Evolutionary conservation across 2,888 invertebrate genomes (phyloP).

Genomic region (Conchocele bisecta): DNA sequence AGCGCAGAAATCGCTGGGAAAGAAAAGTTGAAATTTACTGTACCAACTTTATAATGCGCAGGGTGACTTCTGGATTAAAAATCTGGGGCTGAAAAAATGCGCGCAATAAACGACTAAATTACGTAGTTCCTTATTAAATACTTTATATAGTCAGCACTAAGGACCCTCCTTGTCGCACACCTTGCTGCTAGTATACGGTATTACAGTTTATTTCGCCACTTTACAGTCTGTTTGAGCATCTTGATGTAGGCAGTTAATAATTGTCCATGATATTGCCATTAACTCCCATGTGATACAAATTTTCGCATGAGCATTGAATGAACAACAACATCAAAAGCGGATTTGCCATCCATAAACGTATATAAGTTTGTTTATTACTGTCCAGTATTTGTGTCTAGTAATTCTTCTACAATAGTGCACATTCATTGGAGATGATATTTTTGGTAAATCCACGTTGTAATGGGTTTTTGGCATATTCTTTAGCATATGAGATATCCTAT

Average conservation of each 20-base stretch:
- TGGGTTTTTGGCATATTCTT: background rate
- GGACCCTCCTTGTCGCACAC: conserved; percentile 9
- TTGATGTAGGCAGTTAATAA: conserved; percentile 2
- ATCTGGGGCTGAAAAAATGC: too few species aligned
- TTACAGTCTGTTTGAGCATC: conserved; percentile 1
- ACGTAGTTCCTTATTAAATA: conserved; percentile 1
- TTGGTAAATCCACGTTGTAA: conserved; percentile 6
- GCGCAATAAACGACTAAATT: too few species aligned
- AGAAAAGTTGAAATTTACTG: too few species aligned
- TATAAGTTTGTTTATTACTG: conserved; percentile 1
- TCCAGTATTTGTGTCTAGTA: background rate
- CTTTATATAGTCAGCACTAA: conserved; percentile 3
- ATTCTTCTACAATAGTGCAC: background rate
- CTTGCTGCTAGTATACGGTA: conserved; percentile 6
- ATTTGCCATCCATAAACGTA: conserved; percentile 9
- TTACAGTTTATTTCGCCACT: background rate
- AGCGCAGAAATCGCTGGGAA: too few species aligned
- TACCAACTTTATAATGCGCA: too few species aligned
- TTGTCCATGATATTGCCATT: background rate
- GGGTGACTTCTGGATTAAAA: too few species aligned
- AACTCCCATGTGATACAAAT: background rate
- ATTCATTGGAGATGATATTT: background rate
- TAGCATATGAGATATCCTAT: background rate
- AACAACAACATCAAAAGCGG: conserved; percentile 6
- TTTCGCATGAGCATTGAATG: conserved; percentile 4